Percentiles rank a stretch among this genome's conserved stretches.
These are phyloP conservation scores for Lingula anatina DNA, from an alignment of 2,888 invertebrate genomes.

Conservation along the genomic window DNA sequence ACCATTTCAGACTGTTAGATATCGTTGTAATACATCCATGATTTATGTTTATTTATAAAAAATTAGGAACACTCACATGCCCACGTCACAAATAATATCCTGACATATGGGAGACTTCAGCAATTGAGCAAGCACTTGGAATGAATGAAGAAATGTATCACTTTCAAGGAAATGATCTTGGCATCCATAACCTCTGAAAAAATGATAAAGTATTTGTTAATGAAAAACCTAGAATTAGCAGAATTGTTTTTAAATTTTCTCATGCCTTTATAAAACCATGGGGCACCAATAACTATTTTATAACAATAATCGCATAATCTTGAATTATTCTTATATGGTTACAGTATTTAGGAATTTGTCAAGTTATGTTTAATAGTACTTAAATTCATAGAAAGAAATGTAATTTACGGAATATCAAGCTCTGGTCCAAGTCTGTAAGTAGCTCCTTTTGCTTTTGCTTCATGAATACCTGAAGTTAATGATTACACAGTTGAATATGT, in stretches of 20 bases:
- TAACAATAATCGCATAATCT: background rate
- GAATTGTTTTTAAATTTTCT: too few species aligned
- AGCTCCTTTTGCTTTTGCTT: constrained; percentile 84
- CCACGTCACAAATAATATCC: constrained; percentile 90
- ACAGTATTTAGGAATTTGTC: too few species aligned
- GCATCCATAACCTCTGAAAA: constrained; percentile 87
- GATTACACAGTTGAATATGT: background rate
- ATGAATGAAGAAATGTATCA: constrained; percentile 91
- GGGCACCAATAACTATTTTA: too few species aligned
- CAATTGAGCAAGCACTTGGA: constrained; percentile 86
- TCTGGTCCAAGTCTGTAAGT: constrained; percentile 92
- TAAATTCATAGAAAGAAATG: too few species aligned
- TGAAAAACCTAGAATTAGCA: too few species aligned
- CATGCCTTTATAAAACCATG: too few species aligned
- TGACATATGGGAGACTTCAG: constrained; percentile 73
- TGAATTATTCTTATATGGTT: too few species aligned
- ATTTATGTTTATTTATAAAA: background rate
- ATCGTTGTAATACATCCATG: background rate
- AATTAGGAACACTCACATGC: constrained; percentile 63
- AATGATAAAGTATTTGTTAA: too few species aligned
- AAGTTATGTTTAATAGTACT: too few species aligned
- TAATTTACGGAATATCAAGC: constrained; percentile 81
- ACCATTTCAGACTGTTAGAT: too few species aligned
- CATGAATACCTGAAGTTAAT: constrained; percentile 61
- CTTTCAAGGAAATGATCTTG: constrained; percentile 96